A percentile compares a stretch with the other conserved stretches of the same genome.
Evolutionary conservation across 1,140 invertebrate genomes (phyloP).

Genomic region (Ephestia elutella): DNA sequence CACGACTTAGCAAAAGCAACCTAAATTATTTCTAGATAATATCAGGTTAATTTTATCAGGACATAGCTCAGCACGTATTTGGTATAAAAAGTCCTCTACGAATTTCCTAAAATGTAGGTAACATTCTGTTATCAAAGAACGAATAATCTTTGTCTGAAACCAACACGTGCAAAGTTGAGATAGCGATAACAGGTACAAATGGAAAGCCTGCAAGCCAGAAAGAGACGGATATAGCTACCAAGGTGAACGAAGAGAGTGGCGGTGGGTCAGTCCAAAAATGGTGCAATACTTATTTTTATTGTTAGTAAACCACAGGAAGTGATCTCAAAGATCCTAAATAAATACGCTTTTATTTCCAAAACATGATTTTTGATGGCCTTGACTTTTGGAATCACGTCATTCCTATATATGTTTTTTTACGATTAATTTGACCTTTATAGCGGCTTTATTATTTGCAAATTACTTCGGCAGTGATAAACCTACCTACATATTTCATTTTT

Average conservation of each 20-base stretch:
- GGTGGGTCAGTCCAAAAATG: conserved; percentile 37
- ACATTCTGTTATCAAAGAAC: background rate
- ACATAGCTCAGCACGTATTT: no score
- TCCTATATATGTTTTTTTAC: background rate
- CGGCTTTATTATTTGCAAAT: no score
- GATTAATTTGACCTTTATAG: background rate
- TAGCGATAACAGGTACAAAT: conserved; percentile 34
- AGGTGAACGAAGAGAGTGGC: conserved; percentile 56
- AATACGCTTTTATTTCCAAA: conserved; percentile 14
- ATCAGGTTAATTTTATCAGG: no score
- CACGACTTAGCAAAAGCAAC: no score
- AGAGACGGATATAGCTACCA: conserved; percentile 42
- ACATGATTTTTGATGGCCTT: conserved; percentile 20
- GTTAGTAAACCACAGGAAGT: conserved; percentile 49
- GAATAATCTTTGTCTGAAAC: conserved; percentile 42
- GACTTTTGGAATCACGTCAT: conserved; percentile 20
- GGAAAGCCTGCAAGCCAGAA: conserved; percentile 24
- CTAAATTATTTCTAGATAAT: no score
- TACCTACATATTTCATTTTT: no score
- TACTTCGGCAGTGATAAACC: no score
- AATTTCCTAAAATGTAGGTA: background rate
- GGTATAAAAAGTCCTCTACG: background rate
- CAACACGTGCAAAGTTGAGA: conserved; percentile 54
- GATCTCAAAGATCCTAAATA: conserved; percentile 46
- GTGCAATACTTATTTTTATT: conserved; percentile 46